These are phyloP conservation scores for Cheilinus undulatus DNA, from an alignment of 2,113 vertebrate genomes.

Conservation along the genomic window DNA sequence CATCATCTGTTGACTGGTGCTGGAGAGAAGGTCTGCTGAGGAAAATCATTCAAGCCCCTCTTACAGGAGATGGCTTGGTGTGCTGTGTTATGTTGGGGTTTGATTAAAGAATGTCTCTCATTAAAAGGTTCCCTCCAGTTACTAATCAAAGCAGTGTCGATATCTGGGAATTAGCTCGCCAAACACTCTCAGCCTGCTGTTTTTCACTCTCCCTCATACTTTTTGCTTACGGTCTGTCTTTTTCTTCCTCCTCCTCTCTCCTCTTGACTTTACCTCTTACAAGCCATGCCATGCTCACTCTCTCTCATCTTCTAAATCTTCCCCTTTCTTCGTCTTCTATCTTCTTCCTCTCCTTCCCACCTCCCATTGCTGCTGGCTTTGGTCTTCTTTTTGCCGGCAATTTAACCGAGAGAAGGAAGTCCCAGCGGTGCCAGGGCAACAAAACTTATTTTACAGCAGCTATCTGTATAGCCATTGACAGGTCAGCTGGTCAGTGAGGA, in stretches of 20 bases:
- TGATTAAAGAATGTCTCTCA: constrained; percentile 78
- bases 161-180: constrained; percentile 75
- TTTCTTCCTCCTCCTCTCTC: neutral
- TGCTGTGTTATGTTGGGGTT: constrained; percentile 70
- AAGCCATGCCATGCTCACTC: neutral
- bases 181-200: constrained; percentile 65
- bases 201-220: constrained; percentile 44
- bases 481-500: constrained; percentile 34
- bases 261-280: constrained; percentile 17
- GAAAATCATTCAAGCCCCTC: constrained; percentile 43
- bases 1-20: constrained; percentile 62
- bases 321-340: neutral
- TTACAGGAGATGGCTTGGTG: constrained; percentile 48
- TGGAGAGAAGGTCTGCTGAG: constrained; percentile 38
- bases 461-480: constrained; percentile 10
- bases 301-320: constrained; percentile 1
- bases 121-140: constrained; percentile 81
- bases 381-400: constrained; percentile 64
- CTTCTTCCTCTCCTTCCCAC: constrained; percentile 21
- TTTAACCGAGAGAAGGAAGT: constrained; percentile 55
- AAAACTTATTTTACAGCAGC: constrained; percentile 46
- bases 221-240: constrained; percentile 38
- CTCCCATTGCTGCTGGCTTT: constrained; percentile 41
- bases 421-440: constrained; percentile 37
- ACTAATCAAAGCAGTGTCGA: constrained; percentile 76